A percentile compares a stretch with the other conserved stretches of the same genome.
phyloP scores from a whole-genome alignment of 2,113 vertebrate species.

The Syngnathus scovelli region DNA sequence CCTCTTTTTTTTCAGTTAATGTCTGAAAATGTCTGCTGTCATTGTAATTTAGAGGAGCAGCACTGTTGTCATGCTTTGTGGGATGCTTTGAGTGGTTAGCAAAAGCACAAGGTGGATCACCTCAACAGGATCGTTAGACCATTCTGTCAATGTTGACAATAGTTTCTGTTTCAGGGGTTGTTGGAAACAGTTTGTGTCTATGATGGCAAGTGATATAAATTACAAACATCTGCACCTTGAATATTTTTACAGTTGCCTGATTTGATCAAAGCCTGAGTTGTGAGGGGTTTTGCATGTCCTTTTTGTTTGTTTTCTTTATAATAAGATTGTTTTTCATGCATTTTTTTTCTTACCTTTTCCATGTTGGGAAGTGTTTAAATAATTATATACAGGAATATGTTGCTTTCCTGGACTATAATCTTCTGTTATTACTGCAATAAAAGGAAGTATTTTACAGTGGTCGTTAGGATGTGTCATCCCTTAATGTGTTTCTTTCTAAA shows the following conservation, averaged over 20 bases:
- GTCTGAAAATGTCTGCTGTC: constrained; percentile 2
- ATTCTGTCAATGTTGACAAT: constrained; percentile 25
- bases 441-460: constrained; percentile 12
- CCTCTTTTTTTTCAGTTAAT: neutral
- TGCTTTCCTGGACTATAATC: constrained; percentile 34
- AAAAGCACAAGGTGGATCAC: constrained; percentile 33
- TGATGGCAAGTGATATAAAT: constrained; percentile 42
- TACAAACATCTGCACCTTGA: constrained; percentile 50
- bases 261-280: constrained; percentile 43
- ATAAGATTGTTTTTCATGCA: constrained; percentile 30
- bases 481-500: constrained; percentile 12
- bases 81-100: constrained; percentile 25
- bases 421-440: constrained; percentile 44
- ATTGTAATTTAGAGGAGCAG: constrained; percentile 4
- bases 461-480: constrained; percentile 8
- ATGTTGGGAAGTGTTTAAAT: constrained; percentile 38
- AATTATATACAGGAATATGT: constrained; percentile 15
- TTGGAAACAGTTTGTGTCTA: constrained; percentile 49
- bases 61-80: neutral
- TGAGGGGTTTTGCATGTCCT: constrained; percentile 15
- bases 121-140: constrained; percentile 20
- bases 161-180: constrained; percentile 3
- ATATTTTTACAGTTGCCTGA: constrained; percentile 57
- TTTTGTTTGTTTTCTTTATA: constrained; percentile 30
- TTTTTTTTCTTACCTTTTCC: constrained; percentile 31